Evolutionary conservation across 2,797 vertebrate species (phyloP).

Genomic region (Hippoglossus hippoglossus): DNA sequence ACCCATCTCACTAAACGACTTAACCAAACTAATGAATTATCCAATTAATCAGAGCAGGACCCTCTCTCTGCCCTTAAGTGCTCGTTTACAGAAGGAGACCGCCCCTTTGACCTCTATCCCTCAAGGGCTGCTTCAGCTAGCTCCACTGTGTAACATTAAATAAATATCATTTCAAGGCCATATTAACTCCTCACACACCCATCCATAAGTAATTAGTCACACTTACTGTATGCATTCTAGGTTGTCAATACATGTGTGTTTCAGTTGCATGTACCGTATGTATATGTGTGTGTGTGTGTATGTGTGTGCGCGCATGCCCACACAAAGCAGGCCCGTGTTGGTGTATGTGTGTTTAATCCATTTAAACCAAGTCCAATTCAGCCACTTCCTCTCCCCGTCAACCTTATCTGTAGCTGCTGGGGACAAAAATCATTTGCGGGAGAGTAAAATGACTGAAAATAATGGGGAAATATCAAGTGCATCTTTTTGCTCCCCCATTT

Average conservation of each 20-base stretch:
- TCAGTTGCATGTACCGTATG: constrained; percentile 18
- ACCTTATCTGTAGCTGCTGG: constrained; percentile 84
- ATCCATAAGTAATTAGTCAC: constrained; percentile 83
- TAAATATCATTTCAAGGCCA: constrained; percentile 85
- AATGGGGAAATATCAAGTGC: constrained; percentile 83
- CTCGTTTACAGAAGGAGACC: constrained; percentile 83
- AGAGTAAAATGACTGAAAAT: constrained; percentile 81
- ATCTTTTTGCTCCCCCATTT: constrained; percentile 83
- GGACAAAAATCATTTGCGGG: constrained; percentile 83
- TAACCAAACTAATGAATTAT: constrained; percentile 87
- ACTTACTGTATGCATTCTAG: constrained; percentile 74
- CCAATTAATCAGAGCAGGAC: constrained; percentile 87
- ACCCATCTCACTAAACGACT: constrained; percentile 80
- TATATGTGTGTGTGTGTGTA: constrained; percentile 17
- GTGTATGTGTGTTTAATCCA: constrained; percentile 75
- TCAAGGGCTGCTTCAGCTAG: constrained; percentile 81
- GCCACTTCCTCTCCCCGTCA: constrained; percentile 75
- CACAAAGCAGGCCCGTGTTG: constrained; percentile 36
- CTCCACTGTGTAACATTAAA: constrained; percentile 83
- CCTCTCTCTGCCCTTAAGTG: constrained; percentile 84
- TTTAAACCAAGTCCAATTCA: constrained; percentile 82
- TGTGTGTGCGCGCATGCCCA: not conserved
- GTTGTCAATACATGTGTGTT: constrained; percentile 65
- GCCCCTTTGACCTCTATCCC: constrained; percentile 83
- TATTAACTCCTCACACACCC: constrained; percentile 81